Conservation (phyloP, 2,888 invertebrate species). For the Plagodis pulveraria region DNA sequence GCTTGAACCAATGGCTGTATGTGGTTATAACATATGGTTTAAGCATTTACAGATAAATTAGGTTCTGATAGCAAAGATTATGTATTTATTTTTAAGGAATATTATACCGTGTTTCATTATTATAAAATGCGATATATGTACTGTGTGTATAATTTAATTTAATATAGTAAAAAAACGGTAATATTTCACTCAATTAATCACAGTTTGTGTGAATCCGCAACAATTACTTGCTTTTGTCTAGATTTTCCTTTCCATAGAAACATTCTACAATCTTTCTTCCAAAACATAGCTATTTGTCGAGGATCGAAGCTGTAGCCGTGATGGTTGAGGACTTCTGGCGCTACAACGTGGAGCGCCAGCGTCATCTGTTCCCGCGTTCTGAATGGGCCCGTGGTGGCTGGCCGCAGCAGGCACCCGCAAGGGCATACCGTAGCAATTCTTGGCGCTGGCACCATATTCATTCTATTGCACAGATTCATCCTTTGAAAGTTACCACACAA, state of each 20-base stretch:
- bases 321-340: conserved; percentile 80
- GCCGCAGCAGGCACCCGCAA: conserved; percentile 72
- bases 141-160: conserved; percentile 37
- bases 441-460: conserved; percentile 58
- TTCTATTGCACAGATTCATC: conserved; percentile 65
- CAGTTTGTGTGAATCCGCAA: conserved; percentile 58
- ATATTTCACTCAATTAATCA: conserved; percentile 28
- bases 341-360: conserved; percentile 74
- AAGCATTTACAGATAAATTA: conserved; percentile 23
- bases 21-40: neutral
- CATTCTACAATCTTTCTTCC: conserved; percentile 89
- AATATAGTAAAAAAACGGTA: conserved; percentile 15
- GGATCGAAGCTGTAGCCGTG: conserved; percentile 84
- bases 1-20: conserved; percentile 6
- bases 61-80: conserved; percentile 17
- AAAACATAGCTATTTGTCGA: conserved; percentile 86
- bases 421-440: conserved; percentile 69
- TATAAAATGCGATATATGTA: conserved; percentile 23
- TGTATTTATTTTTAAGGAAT: conserved; percentile 45
- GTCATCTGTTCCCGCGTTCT: conserved; percentile 74
- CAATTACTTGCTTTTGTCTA: conserved; percentile 60
- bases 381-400: conserved; percentile 65
- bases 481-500: conserved; percentile 69
- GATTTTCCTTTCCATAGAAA: conserved; percentile 85
- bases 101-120: conserved; percentile 21